Evolutionary conservation across 2,113 vertebrate species (phyloP).

Genomic region (Hippocampus abdominalis): DNA sequence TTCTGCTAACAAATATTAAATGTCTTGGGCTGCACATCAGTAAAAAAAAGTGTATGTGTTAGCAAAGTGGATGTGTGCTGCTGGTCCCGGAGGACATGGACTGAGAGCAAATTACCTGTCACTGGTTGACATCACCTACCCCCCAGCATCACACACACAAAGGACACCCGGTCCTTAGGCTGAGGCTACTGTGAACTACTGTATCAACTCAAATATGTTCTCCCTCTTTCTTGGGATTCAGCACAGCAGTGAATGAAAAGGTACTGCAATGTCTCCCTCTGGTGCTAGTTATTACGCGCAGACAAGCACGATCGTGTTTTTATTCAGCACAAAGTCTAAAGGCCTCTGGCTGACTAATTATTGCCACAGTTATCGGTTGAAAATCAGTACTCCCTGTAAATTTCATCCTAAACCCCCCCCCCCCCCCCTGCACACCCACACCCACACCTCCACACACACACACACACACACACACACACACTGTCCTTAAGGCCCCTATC

Average conservation of each 20-base stretch:
- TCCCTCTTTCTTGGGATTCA: conserved; percentile 19
- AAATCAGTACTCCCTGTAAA: conserved; percentile 37
- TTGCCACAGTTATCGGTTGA: conserved; percentile 30
- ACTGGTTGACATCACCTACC: conserved; percentile 70
- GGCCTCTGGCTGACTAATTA: conserved; percentile 38
- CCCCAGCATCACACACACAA: conserved; percentile 56
- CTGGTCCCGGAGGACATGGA: conserved; percentile 38
- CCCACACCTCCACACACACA: too few species aligned
- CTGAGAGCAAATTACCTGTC: conserved; percentile 71
- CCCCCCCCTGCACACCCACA: not conserved
- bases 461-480: conserved; percentile 22
- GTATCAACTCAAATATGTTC: conserved; percentile 48
- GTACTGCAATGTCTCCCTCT: conserved; percentile 54
- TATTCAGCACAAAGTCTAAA: conserved; percentile 26
- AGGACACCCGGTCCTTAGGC: conserved; percentile 59
- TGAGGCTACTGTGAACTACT: conserved; percentile 51
- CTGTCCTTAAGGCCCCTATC: conserved; percentile 33
- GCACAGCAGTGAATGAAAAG: conserved; percentile 33
- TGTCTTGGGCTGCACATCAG: not conserved
- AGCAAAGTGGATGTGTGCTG: conserved; percentile 41
- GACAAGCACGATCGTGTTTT: conserved; percentile 27
- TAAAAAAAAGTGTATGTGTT: conserved; percentile 17
- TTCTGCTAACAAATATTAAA: too few species aligned
- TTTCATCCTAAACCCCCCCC: conserved; percentile 14
- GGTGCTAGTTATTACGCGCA: conserved; percentile 58